These are phyloP conservation scores for sheep (Ovis aries) DNA, from an alignment of 2,113 vertebrate species.

Conservation along the genomic window ARS-UI_Ramb_v3.0 NC_056057.1:59262001-59262500, in stretches of 20 bases:
- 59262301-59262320: conserved; percentile 7
- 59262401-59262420: not conserved
- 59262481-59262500: not conserved
- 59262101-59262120: conserved; percentile 8
- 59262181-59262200: not conserved
- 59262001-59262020: too few relatives aligned
- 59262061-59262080: conserved; percentile 24
- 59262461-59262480: not conserved
- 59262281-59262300: not conserved
- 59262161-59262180: not conserved
- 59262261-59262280: not conserved
- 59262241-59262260: not conserved
- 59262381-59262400: conserved; percentile 6
- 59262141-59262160: not conserved
- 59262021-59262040: fast-evolving
- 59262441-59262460: not conserved
- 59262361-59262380: not conserved
- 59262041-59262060: not conserved
- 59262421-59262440: not conserved
- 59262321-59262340: not conserved
- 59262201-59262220: not conserved
- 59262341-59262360: not conserved
- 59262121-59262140: conserved; percentile 9
- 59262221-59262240: not conserved
- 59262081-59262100: not conserved